Conservation (phyloP, 2,113 vertebrate species). For the Muscicapa adusta region DNA sequence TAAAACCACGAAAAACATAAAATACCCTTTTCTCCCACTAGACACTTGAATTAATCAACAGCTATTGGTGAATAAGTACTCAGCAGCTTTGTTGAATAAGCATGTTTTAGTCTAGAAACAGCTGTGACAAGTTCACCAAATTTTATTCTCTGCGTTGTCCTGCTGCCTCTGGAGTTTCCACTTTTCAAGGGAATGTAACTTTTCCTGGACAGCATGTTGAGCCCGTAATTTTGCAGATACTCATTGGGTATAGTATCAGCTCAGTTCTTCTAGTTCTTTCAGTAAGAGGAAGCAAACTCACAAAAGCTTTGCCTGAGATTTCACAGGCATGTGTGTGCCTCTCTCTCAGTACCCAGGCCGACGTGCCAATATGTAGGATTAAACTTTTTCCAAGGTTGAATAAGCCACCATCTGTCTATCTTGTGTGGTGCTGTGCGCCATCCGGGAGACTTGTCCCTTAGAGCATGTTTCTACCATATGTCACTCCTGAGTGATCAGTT, state of each 20-base stretch:
- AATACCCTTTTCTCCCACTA: not conserved
- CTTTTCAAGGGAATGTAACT: not conserved
- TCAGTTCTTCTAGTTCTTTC: not conserved
- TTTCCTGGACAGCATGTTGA: not conserved
- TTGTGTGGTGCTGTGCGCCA: conserved; percentile 69
- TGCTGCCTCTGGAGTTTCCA: not conserved
- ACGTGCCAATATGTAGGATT: conserved; percentile 63
- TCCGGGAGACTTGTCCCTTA: conserved; percentile 78
- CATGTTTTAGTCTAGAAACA: not conserved
- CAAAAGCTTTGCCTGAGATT: conserved; percentile 46
- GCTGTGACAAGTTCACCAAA: not conserved
- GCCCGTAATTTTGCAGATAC: not conserved
- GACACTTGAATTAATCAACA: not conserved
- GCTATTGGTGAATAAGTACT: not conserved
- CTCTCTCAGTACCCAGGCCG: conserved; percentile 22
- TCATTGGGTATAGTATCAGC: not conserved
- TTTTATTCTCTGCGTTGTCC: not conserved
- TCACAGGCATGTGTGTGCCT: conserved; percentile 28
- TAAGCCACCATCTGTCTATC: conserved; percentile 85
- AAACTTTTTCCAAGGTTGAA: conserved; percentile 79
- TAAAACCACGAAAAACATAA: not conserved
- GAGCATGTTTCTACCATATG: conserved; percentile 83
- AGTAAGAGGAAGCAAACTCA: conserved; percentile 4
- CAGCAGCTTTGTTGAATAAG: not conserved
- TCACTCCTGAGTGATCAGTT: conserved; percentile 67